Base-by-base conservation (phyloP, 2,113 vertebrate species). In the Cathartes aura region DNA sequence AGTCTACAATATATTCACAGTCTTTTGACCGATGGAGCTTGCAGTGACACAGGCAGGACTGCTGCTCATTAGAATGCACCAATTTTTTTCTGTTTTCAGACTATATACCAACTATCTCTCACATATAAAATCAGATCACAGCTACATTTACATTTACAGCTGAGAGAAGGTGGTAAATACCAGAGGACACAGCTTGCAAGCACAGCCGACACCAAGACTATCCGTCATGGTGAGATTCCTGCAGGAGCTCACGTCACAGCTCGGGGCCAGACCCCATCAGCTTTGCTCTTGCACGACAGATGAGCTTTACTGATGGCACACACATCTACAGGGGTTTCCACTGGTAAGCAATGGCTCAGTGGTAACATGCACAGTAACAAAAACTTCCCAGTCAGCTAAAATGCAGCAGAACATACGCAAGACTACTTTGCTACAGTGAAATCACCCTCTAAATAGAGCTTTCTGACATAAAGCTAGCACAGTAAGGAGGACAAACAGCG, bases 211-310 rank as follows among this genome's bases (percentile, higher is more conserved):
- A 40, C 42, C 27, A 58, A 48, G 55, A 30, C 45, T 7, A 11
- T 6, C 27, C 4, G 0, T 26, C 6, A 1, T 1, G 0, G 38
- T 4, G 38, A 52, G 48, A 59, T 40, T 75, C 53, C 67, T 58
- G 18, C 3, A 10, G 36, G 50, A 88, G 29, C 79, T 72, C 48
- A 47, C 0, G 0, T 11, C 56, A 43, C 6, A 7, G 53, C 29
- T 38, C 0, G 0, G n/a, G 63, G 38, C 23, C 73, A 63, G 73
- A 4, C 23, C 52, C 7, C 4, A 5, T 9, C 56, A 71, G n/a
- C n/a, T 85, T 40, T 45, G 29, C 4, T 78, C 2, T 0, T 55
- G n/a, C 32, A 73, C 24, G n/a, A 76, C 34, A 43, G 30, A 47
- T 0, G 10, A 76, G 58, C 48, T 58, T 64, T 40, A 74, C 13